Percentiles rank a stretch among this genome's conserved stretches.
Conservation (phyloP, 35 echinoderm and acorn worm species). For the Antedon bifida region DNA sequence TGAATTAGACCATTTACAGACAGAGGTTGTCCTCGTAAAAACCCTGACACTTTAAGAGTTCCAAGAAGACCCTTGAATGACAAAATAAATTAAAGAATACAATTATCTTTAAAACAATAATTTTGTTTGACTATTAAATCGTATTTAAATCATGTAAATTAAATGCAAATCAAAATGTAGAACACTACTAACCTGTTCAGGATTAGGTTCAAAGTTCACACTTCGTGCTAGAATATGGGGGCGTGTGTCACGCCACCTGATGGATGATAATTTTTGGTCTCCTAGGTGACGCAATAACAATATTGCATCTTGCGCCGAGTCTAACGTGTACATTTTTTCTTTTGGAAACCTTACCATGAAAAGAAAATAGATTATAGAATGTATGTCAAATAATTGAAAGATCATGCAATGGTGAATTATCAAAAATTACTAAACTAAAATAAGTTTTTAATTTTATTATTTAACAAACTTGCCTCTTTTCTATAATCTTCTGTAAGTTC, state of each 20-base stretch:
- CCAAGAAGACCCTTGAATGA: conserved; percentile 55
- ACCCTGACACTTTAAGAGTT: conserved; percentile 85
- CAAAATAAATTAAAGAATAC: not conserved
- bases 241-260: conserved; percentile 65
- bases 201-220: conserved; percentile 51
- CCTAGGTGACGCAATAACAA: conserved; percentile 53
- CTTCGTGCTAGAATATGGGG: conserved; percentile 48
- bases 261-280: conserved; percentile 55
- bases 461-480: conserved; percentile 65
- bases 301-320: conserved; percentile 55
- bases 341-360: conserved; percentile 96
- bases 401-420: too few relatives aligned
- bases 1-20: conserved; percentile 88
- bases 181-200: conserved; percentile 27
- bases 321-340: conserved; percentile 52
- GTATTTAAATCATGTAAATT: not conserved
- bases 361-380: too few relatives aligned
- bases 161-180: not conserved
- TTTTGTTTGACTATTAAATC: too few relatives aligned
- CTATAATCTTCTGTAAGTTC: conserved; percentile 54
- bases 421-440: too few relatives aligned
- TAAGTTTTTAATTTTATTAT: too few relatives aligned
- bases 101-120: not conserved
- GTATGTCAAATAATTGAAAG: too few relatives aligned
- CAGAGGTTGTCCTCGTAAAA: conserved; percentile 50